phyloP scores from a whole-genome alignment of 2,888 invertebrate genomes.

The Cyrtodaria siliqua region DNA sequence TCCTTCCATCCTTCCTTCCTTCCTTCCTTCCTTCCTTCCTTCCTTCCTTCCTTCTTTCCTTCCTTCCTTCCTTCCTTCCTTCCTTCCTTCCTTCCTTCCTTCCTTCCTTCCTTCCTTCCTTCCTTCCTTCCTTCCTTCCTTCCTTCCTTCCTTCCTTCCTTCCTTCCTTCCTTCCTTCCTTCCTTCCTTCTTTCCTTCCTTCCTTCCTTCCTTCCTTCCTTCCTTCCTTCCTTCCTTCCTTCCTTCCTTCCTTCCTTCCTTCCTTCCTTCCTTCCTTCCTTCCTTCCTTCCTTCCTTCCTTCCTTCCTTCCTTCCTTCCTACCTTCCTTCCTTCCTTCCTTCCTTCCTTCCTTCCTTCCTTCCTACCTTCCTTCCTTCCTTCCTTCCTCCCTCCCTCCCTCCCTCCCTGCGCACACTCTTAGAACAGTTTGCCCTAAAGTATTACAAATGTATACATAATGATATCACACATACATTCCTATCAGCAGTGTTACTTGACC shows the following conservation, averaged over 20 bases:
- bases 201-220: slow-evolving; percentile 8
- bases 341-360: slow-evolving; percentile 59
- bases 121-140: slow-evolving; percentile 16
- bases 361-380: too few species aligned
- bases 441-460: too few species aligned
- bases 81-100: slow-evolving; percentile 17
- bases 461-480: too few species aligned
- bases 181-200: background rate
- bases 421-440: too few species aligned
- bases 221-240: slow-evolving; percentile 18
- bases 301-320: slow-evolving; percentile 10
- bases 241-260: slow-evolving; percentile 9
- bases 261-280: slow-evolving; percentile 19
- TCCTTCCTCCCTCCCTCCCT: too few species aligned
- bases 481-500: too few species aligned
- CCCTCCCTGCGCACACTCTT: slow-evolving; percentile 10
- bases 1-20: slow-evolving; percentile 12
- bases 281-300: slow-evolving; percentile 11
- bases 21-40: slow-evolving; percentile 8
- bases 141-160: slow-evolving; percentile 18
- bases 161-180: slow-evolving; percentile 12
- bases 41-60: background rate
- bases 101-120: slow-evolving; percentile 16
- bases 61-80: slow-evolving; percentile 6
- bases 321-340: slow-evolving; percentile 59